These are phyloP conservation scores for Pecten maximus DNA, from an alignment of 2,888 invertebrate species.

Conservation along the genomic window DNA sequence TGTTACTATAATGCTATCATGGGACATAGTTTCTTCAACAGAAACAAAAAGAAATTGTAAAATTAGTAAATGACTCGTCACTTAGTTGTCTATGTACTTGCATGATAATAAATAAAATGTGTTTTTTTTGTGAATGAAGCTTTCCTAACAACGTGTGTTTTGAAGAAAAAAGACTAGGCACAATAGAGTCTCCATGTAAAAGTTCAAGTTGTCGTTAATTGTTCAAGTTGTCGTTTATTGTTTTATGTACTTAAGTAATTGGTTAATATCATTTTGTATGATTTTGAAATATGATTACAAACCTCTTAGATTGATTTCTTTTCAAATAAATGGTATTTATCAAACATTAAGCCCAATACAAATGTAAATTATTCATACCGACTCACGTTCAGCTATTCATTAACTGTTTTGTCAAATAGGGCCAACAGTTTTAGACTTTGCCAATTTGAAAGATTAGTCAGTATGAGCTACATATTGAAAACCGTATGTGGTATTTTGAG, in stretches of 20 bases:
- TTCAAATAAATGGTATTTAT: no score
- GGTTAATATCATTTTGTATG: neutral
- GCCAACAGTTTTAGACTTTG: neutral
- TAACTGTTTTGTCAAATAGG: no score
- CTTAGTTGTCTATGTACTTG: neutral
- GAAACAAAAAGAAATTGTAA: neutral
- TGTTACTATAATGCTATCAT: neutral
- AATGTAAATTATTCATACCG: no score
- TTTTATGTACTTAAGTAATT: neutral
- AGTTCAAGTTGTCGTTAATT: neutral
- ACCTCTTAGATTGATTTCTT: no score
- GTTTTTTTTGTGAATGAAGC: neutral
- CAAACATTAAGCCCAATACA: no score
- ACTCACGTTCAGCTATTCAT: no score
- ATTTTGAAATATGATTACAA: neutral
- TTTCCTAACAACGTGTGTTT: neutral
- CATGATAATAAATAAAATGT: neutral
- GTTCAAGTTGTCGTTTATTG: neutral
- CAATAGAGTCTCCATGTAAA: neutral
- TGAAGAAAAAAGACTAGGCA: neutral
- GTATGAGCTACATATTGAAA: neutral
- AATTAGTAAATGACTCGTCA: neutral
- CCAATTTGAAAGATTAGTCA: neutral
- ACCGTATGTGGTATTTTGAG: neutral
- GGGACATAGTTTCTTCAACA: neutral